Base-by-base conservation (phyloP, 2,797 vertebrate species). In the Sitta carolinensis region DNA sequence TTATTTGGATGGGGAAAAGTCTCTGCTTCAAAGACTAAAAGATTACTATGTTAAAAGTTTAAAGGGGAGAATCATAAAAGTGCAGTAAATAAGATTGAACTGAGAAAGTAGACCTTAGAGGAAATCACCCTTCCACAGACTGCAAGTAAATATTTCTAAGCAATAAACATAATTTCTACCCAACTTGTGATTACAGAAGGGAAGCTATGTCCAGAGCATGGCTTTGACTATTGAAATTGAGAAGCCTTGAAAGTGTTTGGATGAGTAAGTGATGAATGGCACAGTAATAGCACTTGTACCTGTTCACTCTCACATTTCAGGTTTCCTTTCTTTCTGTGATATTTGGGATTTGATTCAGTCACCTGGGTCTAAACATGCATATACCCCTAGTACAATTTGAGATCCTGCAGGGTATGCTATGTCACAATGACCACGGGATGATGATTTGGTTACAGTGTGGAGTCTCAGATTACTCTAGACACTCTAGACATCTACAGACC, bases 131-230 rank as follows among this genome's bases (percentile, higher is more conserved):
- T 84, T 93, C 30, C 54, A 36, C 7, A 19, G 29, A 50, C 5
- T 40, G 47, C 58, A 82, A 79, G 5, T 61, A 79, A 92, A n/a
- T 29, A 25, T 90, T 90, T 85, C 54, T 30, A 83, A 80, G 27
- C 17, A 64, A 58, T 78, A 80, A 84, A 62, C 21, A 59, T 70
- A 1, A 50, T 77, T 87, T 83, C 9, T 36, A 57, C 9, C 2
- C 1, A n/a, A 25, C 7, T n/a, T 85, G 26, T 67, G 58, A 83
- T 70, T 86, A 34, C 10, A 25, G 34, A 54, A 42, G 26, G 34
- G n/a, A 78, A 68, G n/a, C 15, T 68, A 23, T 52, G 93, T 50
- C n/a, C 38, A 57, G 64, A 63, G 6, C 26, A 52, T 38, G 13
- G 32, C 77, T 93, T 90, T 61, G 30, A 54, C 2, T 1, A 20